Base-by-base conservation (phyloP, 2,888 invertebrate species). In the Drosophila peninsularis region DNA sequence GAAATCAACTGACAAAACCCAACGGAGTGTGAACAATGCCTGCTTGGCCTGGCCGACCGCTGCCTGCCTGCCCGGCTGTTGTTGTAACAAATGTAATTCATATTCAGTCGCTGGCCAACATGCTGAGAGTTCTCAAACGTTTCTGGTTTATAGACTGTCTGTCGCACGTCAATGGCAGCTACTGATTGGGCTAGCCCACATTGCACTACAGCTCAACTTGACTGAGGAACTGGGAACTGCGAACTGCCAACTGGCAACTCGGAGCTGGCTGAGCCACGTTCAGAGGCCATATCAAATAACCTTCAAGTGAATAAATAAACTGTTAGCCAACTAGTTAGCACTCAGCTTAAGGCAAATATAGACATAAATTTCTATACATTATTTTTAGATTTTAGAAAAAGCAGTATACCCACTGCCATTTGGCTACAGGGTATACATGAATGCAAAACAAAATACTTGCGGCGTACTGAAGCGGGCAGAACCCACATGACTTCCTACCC, bases 211-310 rank as follows among this genome's bases (percentile, higher is more conserved):
- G 17, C 30, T 27, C 27, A 42, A 24, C 42, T 47, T 27, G 39
- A 55, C 17, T 39, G 45, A 57, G 19, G 45, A 36, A 24, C 44
- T 36, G 45, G 36, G 50, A 47, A 42, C 37, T 37, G 64, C 30
- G 32, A 49, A 54, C 42, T 24, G 42, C 14, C 30, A 30, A 19
- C 39, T 36, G 45, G 50, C 57, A 47, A 42, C 37, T 37, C 65
- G 37, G 45, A 53, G 50, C 58, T 55, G 54, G 24, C 24, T 24
- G 24, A 24, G 24, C 37, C 17, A 27, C 47, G 17, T 17, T 30
- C 53, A 74, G 42, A 54, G 65, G 56, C 75, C 78, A 71, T 87
- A 84, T 84, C 85, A 78, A 84, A 68, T 89, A 84, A 87, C 89
- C 89, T 89, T 89, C 89, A 75, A 81, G 83, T 70, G 65, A 49